A percentile compares a stretch with the other conserved stretches of the same genome.
Evolutionary conservation across 2,797 vertebrate species (phyloP).

Genomic region (Spheniscus humboldti): DNA sequence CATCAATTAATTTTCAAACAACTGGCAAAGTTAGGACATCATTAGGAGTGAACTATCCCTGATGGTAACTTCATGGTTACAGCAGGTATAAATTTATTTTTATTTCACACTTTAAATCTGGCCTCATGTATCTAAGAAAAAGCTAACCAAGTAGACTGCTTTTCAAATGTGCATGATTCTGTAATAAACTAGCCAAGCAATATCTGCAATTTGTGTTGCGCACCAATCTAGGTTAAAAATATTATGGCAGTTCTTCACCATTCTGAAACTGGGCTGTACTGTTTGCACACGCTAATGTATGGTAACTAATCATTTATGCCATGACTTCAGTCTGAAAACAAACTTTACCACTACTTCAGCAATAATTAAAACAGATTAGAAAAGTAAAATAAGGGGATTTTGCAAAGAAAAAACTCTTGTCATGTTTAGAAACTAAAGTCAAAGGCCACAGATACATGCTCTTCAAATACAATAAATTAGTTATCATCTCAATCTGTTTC

Average conservation of each 20-base stretch:
- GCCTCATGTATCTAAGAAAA: neutral
- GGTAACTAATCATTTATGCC: neutral
- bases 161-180: neutral
- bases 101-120: neutral
- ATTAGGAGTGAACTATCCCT: neutral
- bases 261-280: neutral
- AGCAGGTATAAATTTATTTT: neutral
- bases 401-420: neutral
- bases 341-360: neutral
- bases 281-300: neutral
- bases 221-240: neutral
- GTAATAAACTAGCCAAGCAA: neutral
- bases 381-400: neutral
- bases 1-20: neutral
- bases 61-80: neutral
- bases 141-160: neutral
- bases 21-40: conserved; percentile 9
- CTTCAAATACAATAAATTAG: neutral
- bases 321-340: neutral
- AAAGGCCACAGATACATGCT: neutral
- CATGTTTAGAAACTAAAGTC: neutral
- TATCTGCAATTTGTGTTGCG: neutral
- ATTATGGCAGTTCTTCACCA: neutral
- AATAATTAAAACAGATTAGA: neutral
- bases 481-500: conserved; percentile 22